phyloP scores from a whole-genome alignment of 2,888 invertebrate genomes.

The Pollenia angustigena region DNA sequence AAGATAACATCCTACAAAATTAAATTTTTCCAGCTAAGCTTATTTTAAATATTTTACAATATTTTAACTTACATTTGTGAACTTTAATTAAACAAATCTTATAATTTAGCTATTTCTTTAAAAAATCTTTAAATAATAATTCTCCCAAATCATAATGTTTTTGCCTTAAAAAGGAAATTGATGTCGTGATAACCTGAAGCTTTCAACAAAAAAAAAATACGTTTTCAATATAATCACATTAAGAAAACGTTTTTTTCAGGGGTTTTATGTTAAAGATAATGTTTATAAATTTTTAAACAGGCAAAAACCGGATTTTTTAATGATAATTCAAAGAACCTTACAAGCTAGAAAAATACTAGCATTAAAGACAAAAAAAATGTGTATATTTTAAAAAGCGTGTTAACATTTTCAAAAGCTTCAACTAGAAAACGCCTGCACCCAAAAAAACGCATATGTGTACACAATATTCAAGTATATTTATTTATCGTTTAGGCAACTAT shows the following conservation, averaged over 20 bases:
- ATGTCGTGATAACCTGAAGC: conserved; percentile 58
- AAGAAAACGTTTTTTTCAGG: neutral
- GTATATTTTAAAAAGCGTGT: neutral
- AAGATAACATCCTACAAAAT: no score
- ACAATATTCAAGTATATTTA: no score
- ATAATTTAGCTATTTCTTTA: no score
- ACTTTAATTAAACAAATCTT: no score
- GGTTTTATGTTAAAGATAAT: neutral
- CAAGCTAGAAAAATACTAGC: no score
- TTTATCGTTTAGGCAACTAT: no score
- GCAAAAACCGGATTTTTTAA: conserved; percentile 2
- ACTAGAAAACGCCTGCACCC: neutral
- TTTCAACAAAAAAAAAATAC: conserved; percentile 4
- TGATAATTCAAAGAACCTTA: neutral
- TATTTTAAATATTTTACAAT: no score
- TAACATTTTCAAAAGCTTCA: neutral
- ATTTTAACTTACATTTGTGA: no score
- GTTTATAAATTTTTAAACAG: neutral
- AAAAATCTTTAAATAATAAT: no score
- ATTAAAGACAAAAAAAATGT: no score
- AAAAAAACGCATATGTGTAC: neutral
- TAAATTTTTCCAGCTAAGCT: no score
- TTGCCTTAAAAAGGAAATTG: conserved; percentile 7
- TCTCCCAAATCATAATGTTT: neutral
- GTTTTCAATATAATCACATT: no score